Conservation (phyloP, 2,113 vertebrate genomes). For the Heterotilapia buettikoferi region DNA sequence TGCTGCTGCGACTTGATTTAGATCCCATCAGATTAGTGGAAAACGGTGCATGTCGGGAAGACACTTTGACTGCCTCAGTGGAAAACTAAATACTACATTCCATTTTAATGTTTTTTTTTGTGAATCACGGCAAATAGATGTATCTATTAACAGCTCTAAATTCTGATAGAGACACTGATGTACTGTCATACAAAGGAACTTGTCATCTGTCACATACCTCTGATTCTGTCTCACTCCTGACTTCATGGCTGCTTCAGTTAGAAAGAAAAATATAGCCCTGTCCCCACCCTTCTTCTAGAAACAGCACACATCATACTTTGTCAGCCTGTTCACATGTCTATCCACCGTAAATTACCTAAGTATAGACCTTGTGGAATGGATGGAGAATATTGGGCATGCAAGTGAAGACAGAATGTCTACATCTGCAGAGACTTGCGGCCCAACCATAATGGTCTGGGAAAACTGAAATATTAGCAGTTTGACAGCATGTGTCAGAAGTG, state of each 20-base stretch:
- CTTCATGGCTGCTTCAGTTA: not conserved
- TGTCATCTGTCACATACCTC: not conserved
- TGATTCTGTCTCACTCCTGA: not conserved
- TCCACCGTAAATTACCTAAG: constrained; percentile 12
- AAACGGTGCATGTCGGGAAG: not conserved
- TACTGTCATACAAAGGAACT: not conserved
- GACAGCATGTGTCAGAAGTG: constrained; percentile 55
- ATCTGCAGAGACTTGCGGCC: constrained; percentile 47
- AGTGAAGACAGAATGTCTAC: constrained; percentile 41
- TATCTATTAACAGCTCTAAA: not conserved
- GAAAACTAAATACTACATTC: not conserved
- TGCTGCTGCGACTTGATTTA: not conserved
- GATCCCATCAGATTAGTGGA: not conserved
- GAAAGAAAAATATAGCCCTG: not conserved
- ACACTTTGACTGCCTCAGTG: not conserved
- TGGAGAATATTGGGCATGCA: constrained; percentile 29
- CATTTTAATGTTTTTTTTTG: not conserved
- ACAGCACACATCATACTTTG: not conserved
- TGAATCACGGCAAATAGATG: not conserved
- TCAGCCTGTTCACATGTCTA: not conserved
- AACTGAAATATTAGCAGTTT: constrained; percentile 45
- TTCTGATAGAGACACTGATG: not conserved
- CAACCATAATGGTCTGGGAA: constrained; percentile 27
- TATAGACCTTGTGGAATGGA: constrained; percentile 7
- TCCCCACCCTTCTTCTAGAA: not conserved